Evolutionary conservation across 2,888 invertebrate species (phyloP).

Genomic region (Polymixis lichenea): DNA sequence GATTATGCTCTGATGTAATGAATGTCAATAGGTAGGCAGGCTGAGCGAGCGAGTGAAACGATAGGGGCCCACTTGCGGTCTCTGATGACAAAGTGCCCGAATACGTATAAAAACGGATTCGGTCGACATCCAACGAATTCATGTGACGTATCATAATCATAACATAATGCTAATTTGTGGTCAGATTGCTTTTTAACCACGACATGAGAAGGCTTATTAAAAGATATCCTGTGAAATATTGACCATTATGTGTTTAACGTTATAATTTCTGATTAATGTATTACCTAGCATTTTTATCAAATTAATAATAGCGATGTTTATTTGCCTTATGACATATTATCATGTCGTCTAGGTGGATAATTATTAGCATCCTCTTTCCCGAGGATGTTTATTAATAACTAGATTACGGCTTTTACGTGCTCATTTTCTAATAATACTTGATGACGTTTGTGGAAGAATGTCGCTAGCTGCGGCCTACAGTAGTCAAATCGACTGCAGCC

Average conservation of each 20-base stretch:
- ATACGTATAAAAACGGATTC: conserved; percentile 40
- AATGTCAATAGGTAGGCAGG: conserved; percentile 74
- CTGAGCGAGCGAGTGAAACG: conserved; percentile 61
- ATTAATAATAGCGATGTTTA: not conserved
- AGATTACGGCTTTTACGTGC: conserved; percentile 23
- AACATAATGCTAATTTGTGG: conserved; percentile 61
- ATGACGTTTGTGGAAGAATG: conserved; percentile 49
- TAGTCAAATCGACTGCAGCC: conserved; percentile 32
- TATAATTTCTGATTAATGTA: conserved; percentile 24
- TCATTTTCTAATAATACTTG: conserved; percentile 38
- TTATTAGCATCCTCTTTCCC: conserved; percentile 25
- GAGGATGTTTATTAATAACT: conserved; percentile 34
- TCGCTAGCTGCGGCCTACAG: conserved; percentile 21
- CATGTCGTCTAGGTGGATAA: not conserved
- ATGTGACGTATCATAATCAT: conserved; percentile 61
- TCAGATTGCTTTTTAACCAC: conserved; percentile 43
- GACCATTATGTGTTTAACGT: conserved; percentile 13
- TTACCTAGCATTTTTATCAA: conserved; percentile 11
- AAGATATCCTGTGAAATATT: conserved; percentile 31
- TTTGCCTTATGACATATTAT: conserved; percentile 19
- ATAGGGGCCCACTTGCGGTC: conserved; percentile 69
- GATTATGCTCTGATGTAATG: conserved; percentile 81
- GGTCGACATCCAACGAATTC: conserved; percentile 48
- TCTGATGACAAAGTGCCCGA: conserved; percentile 57
- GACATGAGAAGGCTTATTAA: conserved; percentile 38